Conservation (phyloP, 1,140 invertebrate genomes). For the Drosophila leontia region DNA sequence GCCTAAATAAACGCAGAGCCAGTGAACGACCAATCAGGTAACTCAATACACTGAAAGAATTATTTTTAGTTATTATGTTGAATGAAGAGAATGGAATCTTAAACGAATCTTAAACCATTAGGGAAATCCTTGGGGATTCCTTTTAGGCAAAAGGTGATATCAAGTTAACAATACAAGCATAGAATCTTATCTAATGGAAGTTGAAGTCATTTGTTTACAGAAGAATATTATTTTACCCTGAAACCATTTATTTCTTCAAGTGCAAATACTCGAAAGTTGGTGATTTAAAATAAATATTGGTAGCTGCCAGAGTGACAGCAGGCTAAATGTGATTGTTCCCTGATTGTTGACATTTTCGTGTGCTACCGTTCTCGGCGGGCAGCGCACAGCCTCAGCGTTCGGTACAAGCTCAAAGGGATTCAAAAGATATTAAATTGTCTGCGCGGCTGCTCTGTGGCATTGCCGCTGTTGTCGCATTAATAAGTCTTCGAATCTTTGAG, state of each 20-base stretch:
- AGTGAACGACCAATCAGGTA: slow-evolving; percentile 53
- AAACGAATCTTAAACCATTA: not conserved
- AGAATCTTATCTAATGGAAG: not conserved
- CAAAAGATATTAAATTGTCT: slow-evolving; percentile 82
- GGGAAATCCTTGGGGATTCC: not conserved
- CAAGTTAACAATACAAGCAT: not conserved
- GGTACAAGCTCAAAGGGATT: slow-evolving; percentile 60
- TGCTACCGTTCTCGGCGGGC: slow-evolving; percentile 56
- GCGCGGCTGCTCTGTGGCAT: slow-evolving; percentile 52
- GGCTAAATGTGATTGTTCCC: slow-evolving; percentile 81
- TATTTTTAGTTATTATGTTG: too few species aligned
- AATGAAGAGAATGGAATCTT: too few species aligned
- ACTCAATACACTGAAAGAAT: slow-evolving; percentile 23
- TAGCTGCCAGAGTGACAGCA: slow-evolving; percentile 80
- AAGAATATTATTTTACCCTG: too few species aligned
- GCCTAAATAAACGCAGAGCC: slow-evolving; percentile 71
- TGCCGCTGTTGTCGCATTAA: slow-evolving; percentile 71
- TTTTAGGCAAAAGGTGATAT: not conserved
- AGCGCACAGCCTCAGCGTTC: slow-evolving; percentile 23
- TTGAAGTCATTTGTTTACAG: not conserved
- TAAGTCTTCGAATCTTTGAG: slow-evolving; percentile 64
- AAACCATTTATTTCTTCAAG: not conserved
- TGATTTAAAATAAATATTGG: slow-evolving; percentile 84
- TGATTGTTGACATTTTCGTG: slow-evolving; percentile 81
- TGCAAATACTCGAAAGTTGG: slow-evolving; percentile 40